Evolutionary conservation across 2,797 vertebrate genomes (phyloP), one percentile per base, ranked within the genome.

Genomic region (Sternarchorhynchus goeldii): DNA sequence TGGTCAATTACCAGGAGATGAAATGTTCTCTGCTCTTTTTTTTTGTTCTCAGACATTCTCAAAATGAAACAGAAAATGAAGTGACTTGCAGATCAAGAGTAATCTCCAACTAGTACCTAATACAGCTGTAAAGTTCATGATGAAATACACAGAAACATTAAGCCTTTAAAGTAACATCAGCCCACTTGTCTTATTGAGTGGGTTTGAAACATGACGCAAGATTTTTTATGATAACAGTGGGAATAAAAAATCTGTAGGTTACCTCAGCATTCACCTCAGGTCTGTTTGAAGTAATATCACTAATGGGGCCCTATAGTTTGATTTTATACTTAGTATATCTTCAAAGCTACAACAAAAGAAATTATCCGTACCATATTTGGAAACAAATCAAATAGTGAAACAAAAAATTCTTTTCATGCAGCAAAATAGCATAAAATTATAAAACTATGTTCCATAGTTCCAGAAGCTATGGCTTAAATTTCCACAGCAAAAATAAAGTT

Each of bases 91-190:
- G 57, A 32, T 78, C 20, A 60, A 62, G 4, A 25, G 57, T 62
- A 39, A 75, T 60, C n/a, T 65, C 18, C 17, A 67, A 29, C 31
- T 56, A 12, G 20, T 29, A 39, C 25, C 67, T 57, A 60, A 79
- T 74, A 36, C 31, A n/a, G 20, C n/a, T 39, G 8, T 75, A 59
- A 62, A 80, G 34, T 8, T 79, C 58, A 63, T 70, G 73, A 80
- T 75, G 73, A 75, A 75, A 75, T 64, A 70, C 6, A 75, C 45
- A 80, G 73, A 57, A 75, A 70, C 63, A 31, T 74, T 74, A 74
- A 74, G 69, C 32, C 20, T 12, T 45, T 64, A 75, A 55, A 34
- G 57, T 25, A 75, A 6, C 10, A 45, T 64, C 59, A 64, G 45
- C 45, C 41, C 29, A 20, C 18, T 71, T 55, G 20, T 57, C 68